phyloP scores from a whole-genome alignment of 2,888 invertebrate species.

The Drosophila subquinaria region DNA sequence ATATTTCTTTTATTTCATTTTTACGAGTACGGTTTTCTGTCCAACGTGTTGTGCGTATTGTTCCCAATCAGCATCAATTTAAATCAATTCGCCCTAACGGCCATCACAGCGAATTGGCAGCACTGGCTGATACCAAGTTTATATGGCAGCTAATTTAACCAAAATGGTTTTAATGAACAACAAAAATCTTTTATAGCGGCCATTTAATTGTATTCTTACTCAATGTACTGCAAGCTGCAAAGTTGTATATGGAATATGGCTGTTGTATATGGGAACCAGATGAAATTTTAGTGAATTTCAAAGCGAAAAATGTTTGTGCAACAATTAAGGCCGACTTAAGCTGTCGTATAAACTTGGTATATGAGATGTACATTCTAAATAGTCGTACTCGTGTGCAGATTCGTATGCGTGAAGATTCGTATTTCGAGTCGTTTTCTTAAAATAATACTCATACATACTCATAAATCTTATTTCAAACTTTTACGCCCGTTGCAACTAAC shows the following conservation, averaged over 20 bases:
- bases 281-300: background rate
- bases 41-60: conserved; percentile 53
- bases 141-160: background rate
- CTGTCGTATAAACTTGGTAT: background rate
- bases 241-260: too few relatives aligned
- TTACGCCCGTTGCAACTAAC: too few relatives aligned
- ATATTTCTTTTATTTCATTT: conserved; percentile 6
- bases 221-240: background rate
- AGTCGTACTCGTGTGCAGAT: background rate
- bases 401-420: background rate
- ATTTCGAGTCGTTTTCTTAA: too few relatives aligned
- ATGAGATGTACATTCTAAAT: background rate
- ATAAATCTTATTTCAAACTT: too few relatives aligned
- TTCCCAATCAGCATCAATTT: conserved; percentile 68
- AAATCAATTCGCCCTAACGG: conserved; percentile 67
- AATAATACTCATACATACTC: too few relatives aligned
- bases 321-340: background rate
- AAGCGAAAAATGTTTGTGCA: background rate
- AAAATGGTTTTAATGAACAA: background rate
- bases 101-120: conserved; percentile 50
- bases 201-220: background rate
- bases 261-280: background rate
- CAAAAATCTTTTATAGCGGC: background rate
- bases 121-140: conserved; percentile 30
- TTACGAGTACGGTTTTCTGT: conserved; percentile 12